Base-by-base conservation (phyloP, 2,797 vertebrate species). In the Coendou prehensilis region DNA sequence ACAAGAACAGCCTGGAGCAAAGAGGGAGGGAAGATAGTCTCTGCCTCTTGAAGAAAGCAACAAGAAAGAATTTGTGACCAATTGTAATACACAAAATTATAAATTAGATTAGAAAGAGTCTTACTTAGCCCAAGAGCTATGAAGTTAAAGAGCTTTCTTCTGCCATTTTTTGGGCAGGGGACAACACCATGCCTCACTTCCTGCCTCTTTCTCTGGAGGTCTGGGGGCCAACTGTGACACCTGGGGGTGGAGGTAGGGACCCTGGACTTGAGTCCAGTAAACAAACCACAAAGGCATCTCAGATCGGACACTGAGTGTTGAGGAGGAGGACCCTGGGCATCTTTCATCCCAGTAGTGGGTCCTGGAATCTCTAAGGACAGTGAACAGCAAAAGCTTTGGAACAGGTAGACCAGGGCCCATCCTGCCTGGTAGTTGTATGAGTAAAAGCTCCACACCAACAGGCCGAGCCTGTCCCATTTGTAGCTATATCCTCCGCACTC, bases 171-270 rank as follows among this genome's bases (percentile, higher is more conserved):
- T 2, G 5, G 5, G 37, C 30, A 47, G 50, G 37, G 6, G 33
- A 6, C 17, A 18, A 0, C 2, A 26, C 2, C 0, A 1, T 6
- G 11, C 15, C 15, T 56, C 11, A 5, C 3, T 9, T 22, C 69
- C 26, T 63, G 22, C 10, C 50, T 20, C 30, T 23, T 22, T 30
- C 15, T 22, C 47, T 26, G 2, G 33, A n/a, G 81, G 56, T 22
- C 20, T 22, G 52, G 69, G 17, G 4, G 5, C 26, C 7, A 23
- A 4, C 52, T n/a, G 13, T 52, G 54, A 87, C 17, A 30, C 20
- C 9, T 2, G 52, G 64, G 5, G 2, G 8, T 11, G 13, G 3
- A 9, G 59, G 37, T 20, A 9, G 52, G 30, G 20, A 13, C 14
- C 33, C n/a, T 45, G 50, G 37, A 54, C 17, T 26, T 87, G 17